phyloP scores from a whole-genome alignment of 2,113 vertebrate species.

The Saguinus midas region DNA sequence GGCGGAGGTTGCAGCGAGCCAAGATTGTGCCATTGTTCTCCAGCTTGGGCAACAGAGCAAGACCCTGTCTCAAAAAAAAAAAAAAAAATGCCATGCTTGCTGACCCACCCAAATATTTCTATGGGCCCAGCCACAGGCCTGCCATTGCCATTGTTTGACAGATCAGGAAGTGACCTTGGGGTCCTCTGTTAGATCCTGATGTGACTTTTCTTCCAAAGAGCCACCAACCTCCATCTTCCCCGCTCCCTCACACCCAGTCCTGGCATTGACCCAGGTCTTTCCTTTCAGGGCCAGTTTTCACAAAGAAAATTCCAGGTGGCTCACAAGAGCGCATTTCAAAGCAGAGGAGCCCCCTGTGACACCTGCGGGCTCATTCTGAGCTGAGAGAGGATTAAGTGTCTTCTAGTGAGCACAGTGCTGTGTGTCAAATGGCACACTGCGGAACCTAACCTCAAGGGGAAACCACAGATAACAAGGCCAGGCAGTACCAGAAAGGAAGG shows the following conservation, averaged over 20 bases:
- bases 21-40: not conserved
- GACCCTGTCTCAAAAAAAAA: too few species aligned
- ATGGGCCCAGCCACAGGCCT: not conserved
- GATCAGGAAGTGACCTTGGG: not conserved
- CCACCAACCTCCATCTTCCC: not conserved
- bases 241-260: not conserved
- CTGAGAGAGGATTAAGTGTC: rapidly evolving
- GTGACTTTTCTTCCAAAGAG: not conserved
- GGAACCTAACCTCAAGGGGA: not conserved
- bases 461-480: not conserved
- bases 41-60: too few species aligned
- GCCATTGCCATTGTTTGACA: not conserved
- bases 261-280: not conserved
- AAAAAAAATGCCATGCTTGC: not conserved
- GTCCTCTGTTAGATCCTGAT: not conserved
- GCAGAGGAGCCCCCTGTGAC: rapidly evolving
- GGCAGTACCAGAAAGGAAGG: rapidly evolving
- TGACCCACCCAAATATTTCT: not conserved
- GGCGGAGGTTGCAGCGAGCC: too few species aligned
- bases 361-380: not conserved
- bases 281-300: not conserved
- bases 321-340: not conserved
- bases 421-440: not conserved
- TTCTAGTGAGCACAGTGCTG: rapidly evolving
- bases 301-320: not conserved